Conservation (phyloP, 2,113 vertebrate species). For the Ia io region DNA sequence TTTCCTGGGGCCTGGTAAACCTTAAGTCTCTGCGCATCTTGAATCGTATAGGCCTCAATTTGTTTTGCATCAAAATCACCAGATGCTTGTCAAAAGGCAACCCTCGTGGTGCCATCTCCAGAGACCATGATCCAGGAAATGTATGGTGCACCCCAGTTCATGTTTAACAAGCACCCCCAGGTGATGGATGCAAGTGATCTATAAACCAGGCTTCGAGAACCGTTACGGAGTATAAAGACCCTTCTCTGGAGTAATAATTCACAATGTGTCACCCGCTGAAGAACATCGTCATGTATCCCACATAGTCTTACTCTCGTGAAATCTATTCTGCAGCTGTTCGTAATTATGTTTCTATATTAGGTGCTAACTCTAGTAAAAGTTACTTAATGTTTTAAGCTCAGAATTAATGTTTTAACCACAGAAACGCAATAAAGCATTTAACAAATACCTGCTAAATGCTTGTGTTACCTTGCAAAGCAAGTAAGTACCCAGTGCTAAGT, state of each 20-base stretch:
- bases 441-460: constrained; percentile 11
- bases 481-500: not conserved
- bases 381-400: not conserved
- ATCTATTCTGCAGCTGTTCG: not conserved
- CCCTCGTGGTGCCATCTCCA: not conserved
- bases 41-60: not conserved
- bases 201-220: not conserved
- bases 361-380: constrained; percentile 31
- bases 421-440: constrained; percentile 5
- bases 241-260: not conserved
- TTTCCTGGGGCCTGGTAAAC: not conserved
- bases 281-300: not conserved
- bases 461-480: constrained; percentile 25
- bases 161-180: not conserved
- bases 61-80: not conserved
- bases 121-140: not conserved
- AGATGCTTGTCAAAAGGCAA: not conserved
- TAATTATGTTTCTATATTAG: constrained; percentile 31
- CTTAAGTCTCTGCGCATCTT: not conserved
- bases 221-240: not conserved
- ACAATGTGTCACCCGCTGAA: not conserved
- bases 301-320: not conserved
- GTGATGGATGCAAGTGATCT: not conserved
- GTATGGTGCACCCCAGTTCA: not conserved
- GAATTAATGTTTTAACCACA: not conserved